phyloP scores from a whole-genome alignment of 2,888 invertebrate species.

The Allacma fusca region DNA sequence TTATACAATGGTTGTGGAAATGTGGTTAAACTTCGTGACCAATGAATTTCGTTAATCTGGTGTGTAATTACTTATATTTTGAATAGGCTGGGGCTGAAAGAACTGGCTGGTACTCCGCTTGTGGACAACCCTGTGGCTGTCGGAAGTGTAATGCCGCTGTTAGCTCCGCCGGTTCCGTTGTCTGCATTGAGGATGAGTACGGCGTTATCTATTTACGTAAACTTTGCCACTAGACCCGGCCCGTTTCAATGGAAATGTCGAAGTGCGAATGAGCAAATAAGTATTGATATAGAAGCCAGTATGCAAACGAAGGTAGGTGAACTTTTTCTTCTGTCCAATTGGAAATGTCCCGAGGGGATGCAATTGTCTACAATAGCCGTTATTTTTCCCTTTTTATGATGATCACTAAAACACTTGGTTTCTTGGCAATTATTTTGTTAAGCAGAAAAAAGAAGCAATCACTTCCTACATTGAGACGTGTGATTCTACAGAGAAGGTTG shows the following conservation, averaged over 20 bases:
- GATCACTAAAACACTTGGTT: not conserved
- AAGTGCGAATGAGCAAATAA: constrained; percentile 33
- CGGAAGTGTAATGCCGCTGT: constrained; percentile 20
- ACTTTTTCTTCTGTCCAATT: not conserved
- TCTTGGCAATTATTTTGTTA: not conserved
- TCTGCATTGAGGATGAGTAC: not conserved
- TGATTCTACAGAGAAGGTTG: constrained; percentile 10
- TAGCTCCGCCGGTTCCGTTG: constrained; percentile 33
- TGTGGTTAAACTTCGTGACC: not conserved
- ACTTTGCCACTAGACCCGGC: constrained; percentile 20
- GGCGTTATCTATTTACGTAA: constrained; percentile 23
- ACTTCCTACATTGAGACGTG: not conserved
- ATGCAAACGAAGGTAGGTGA: constrained; percentile 5
- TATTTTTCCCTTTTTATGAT: constrained; percentile 14
- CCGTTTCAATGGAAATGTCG: constrained; percentile 32
- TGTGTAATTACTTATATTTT: too few relatives aligned
- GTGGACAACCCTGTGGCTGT: not conserved
- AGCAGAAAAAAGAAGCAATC: constrained; percentile 6
- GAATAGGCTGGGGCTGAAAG: not conserved
- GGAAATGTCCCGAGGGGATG: not conserved
- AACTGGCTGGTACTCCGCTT: not conserved
- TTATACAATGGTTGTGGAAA: too few relatives aligned
- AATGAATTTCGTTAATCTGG: not conserved
- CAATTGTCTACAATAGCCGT: not conserved
- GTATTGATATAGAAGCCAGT: not conserved